Conservation (phyloP, 1,140 invertebrate genomes). For the Hypsibius dujardini region DNA sequence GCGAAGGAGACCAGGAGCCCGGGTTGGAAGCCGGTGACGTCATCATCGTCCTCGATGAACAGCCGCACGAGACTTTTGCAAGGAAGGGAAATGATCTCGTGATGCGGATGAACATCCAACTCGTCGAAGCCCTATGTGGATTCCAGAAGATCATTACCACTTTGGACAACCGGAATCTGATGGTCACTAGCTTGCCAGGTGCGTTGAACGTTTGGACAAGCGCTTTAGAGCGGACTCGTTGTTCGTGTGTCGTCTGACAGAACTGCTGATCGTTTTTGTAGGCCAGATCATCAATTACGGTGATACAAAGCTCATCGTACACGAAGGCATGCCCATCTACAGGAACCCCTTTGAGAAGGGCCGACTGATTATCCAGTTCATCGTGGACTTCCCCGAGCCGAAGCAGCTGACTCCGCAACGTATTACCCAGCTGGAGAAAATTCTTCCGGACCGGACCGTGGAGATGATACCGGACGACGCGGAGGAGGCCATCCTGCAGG, state of each 20-base stretch:
- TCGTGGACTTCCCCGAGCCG: conserved; percentile 62
- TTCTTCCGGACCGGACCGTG: conserved; percentile 56
- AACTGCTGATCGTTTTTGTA: conserved; percentile 27
- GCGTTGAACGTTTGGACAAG: too few relatives aligned
- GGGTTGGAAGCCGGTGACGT: conserved; percentile 79
- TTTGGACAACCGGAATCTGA: conserved; percentile 72
- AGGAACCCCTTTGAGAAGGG: conserved; percentile 93
- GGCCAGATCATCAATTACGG: conserved; percentile 68
- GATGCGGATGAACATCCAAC: conserved; percentile 59
- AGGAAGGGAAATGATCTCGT: conserved; percentile 69
- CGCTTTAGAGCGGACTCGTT: too few relatives aligned
- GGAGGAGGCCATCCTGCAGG: conserved; percentile 52
- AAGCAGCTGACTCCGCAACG: conserved; percentile 50
- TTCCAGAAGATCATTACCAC: conserved; percentile 83
- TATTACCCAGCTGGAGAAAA: conserved; percentile 57
- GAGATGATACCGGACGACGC: conserved; percentile 62
- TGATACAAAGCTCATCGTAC: conserved; percentile 70
- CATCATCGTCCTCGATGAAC: conserved; percentile 89
- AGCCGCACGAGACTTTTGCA: conserved; percentile 65
- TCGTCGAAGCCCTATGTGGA: conserved; percentile 87
- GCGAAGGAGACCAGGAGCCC: conserved; percentile 94
- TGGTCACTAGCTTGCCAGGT: conserved; percentile 58
- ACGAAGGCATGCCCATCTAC: conserved; percentile 91
- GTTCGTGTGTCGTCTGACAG: not conserved
- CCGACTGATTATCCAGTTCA: conserved; percentile 73